Evolutionary conservation across 2,113 vertebrate genomes (phyloP).

Genomic region (Seriola rivoliana): DNA sequence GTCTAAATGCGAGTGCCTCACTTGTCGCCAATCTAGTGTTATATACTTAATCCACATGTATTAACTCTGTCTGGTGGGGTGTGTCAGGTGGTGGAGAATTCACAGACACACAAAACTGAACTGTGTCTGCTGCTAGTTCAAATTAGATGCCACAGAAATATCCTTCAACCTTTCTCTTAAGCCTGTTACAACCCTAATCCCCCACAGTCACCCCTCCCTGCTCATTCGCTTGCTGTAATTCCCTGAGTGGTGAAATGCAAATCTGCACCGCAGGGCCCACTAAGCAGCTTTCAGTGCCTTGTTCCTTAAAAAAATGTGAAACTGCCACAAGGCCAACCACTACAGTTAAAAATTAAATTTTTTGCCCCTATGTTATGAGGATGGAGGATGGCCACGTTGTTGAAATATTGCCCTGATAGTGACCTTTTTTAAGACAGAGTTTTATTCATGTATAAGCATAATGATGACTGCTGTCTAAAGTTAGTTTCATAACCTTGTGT

Average conservation of each 20-base stretch:
- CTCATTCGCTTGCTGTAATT: constrained; percentile 78
- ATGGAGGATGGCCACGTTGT: constrained; percentile 10
- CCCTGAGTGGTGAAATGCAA: constrained; percentile 82
- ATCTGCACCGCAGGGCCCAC: constrained; percentile 77
- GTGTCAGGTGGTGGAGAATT: constrained; percentile 55
- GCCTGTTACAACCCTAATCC: constrained; percentile 85
- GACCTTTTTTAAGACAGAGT: constrained; percentile 20
- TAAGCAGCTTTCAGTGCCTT: constrained; percentile 82
- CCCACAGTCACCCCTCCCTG: constrained; percentile 72
- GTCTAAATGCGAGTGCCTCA: background rate
- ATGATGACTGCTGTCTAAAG: constrained; percentile 4
- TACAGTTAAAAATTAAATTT: constrained; percentile 25
- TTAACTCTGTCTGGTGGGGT: constrained; percentile 51
- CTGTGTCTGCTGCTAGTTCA: constrained; percentile 77
- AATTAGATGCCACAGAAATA: constrained; percentile 83
- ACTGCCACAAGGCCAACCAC: constrained; percentile 50
- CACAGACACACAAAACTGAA: constrained; percentile 68
- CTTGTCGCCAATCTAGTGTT: constrained; percentile 40
- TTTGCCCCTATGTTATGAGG: constrained; percentile 22
- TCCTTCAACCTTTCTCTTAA: constrained; percentile 83
- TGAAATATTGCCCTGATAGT: constrained; percentile 8
- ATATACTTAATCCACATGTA: constrained; percentile 55
- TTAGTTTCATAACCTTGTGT: constrained; percentile 19
- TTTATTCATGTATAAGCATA: constrained; percentile 19
- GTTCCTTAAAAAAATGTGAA: constrained; percentile 70